phyloP scores from a whole-genome alignment of 2,113 vertebrate genomes.

The Heterocephalus glaber region DNA sequence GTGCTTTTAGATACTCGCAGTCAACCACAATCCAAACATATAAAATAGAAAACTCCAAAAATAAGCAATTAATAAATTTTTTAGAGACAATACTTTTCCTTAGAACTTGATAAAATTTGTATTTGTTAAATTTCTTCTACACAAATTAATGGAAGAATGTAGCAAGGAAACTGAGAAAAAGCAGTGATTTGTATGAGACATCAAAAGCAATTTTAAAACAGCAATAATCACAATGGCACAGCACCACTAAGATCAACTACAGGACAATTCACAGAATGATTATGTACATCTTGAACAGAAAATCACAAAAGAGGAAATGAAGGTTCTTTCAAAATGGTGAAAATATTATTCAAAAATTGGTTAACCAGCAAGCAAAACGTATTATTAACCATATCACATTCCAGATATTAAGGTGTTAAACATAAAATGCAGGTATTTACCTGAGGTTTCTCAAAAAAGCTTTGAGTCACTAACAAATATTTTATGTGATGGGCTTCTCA shows the following conservation, averaged over 20 bases:
- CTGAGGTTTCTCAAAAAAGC: slow-evolving; percentile 33
- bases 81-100: background rate
- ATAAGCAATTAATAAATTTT: background rate
- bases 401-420: background rate
- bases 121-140: background rate
- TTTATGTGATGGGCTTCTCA: background rate
- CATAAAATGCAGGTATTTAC: slow-evolving; percentile 4
- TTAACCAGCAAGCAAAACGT: slow-evolving; percentile 2
- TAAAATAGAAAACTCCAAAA: background rate
- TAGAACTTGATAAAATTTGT: background rate
- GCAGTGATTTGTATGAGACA: background rate
- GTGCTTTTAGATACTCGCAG: background rate
- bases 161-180: slow-evolving; percentile 43
- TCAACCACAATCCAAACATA: background rate
- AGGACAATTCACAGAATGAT: background rate
- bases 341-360: slow-evolving; percentile 41
- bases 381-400: background rate
- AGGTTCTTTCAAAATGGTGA: slow-evolving; percentile 23
- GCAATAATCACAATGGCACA: background rate
- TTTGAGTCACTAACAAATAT: background rate
- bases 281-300: background rate
- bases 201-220: slow-evolving; percentile 34
- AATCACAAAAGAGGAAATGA: background rate
- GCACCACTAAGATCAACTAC: background rate
- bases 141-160: background rate